phyloP scores from a whole-genome alignment of 2,888 invertebrate genomes.

The Chrysopilus asiliformis region DNA sequence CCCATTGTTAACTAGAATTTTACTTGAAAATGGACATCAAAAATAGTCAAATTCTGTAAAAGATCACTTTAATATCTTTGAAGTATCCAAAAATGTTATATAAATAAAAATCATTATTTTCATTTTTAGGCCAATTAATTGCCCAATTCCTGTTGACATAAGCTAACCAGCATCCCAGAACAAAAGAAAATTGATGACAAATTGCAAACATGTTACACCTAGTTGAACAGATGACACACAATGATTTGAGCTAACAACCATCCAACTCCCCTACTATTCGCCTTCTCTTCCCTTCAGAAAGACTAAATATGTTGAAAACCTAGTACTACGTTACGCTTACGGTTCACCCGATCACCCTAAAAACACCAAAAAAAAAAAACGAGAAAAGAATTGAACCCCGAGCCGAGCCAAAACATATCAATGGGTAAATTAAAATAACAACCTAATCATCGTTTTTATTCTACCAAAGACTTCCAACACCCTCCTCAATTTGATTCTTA shows the following conservation, averaged over 20 bases:
- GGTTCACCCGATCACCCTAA: too few species aligned
- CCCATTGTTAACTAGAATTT: too few species aligned
- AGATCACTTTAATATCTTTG: too few species aligned
- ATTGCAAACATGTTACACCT: conserved; percentile 36
- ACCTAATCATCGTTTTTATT: conserved; percentile 37
- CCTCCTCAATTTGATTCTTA: too few species aligned
- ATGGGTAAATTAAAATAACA: conserved; percentile 39
- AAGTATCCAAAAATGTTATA: too few species aligned
- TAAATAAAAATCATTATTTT: neutral
- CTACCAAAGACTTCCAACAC: too few species aligned
- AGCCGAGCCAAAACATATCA: conserved; percentile 31
- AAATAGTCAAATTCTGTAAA: too few species aligned
- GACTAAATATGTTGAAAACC: too few species aligned
- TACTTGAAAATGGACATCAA: too few species aligned
- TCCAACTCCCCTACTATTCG: conserved; percentile 1
- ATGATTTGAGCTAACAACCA: conserved; percentile 2
- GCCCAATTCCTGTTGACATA: conserved; percentile 21
- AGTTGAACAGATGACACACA: conserved; percentile 25
- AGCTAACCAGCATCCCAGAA: conserved; percentile 14
- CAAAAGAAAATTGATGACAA: conserved; percentile 14
- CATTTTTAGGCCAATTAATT: conserved; percentile 26
- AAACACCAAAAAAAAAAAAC: too few species aligned
- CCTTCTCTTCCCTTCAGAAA: conserved; percentile 1
- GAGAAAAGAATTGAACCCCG: too few species aligned
- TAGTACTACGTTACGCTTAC: too few species aligned